Conservation (phyloP, 2,797 vertebrate species). For the Staurois parvus region DNA sequence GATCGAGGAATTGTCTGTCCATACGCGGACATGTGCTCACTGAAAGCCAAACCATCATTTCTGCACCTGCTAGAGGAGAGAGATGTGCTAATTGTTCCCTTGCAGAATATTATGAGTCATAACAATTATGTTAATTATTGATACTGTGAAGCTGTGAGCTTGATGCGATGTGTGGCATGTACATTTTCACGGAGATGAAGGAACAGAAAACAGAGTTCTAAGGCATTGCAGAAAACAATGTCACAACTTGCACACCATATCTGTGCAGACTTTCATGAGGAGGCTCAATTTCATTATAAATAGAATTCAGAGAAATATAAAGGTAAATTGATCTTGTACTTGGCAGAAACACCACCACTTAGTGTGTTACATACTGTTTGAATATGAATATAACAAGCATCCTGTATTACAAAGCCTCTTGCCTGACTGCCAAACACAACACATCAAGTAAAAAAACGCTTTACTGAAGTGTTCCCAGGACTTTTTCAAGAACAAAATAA, state of each 20-base stretch:
- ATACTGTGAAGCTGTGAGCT: conserved; percentile 28
- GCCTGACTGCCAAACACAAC: too few species aligned
- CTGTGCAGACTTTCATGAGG: background rate
- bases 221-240: background rate
- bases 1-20: conserved; percentile 20
- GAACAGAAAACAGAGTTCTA: background rate
- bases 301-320: background rate
- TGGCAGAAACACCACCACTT: conserved; percentile 13
- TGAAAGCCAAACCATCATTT: conserved; percentile 49
- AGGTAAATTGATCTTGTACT: background rate
- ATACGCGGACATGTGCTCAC: conserved; percentile 24
- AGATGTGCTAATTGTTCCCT: conserved; percentile 51
- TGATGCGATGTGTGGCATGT: conserved; percentile 9
- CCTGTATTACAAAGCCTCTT: too few species aligned
- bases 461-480: too few species aligned
- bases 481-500: too few species aligned
- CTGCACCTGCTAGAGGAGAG: conserved; percentile 50
- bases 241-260: conserved; percentile 12
- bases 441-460: too few species aligned
- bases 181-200: conserved; percentile 25
- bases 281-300: conserved; percentile 34
- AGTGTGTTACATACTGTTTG: background rate
- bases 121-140: conserved; percentile 59
- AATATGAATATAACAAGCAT: background rate
- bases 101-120: conserved; percentile 55